Percentiles rank a stretch among this genome's conserved stretches.
Evolutionary conservation across 2,888 invertebrate genomes (phyloP).

Genomic region (Linyphia triangularis): DNA sequence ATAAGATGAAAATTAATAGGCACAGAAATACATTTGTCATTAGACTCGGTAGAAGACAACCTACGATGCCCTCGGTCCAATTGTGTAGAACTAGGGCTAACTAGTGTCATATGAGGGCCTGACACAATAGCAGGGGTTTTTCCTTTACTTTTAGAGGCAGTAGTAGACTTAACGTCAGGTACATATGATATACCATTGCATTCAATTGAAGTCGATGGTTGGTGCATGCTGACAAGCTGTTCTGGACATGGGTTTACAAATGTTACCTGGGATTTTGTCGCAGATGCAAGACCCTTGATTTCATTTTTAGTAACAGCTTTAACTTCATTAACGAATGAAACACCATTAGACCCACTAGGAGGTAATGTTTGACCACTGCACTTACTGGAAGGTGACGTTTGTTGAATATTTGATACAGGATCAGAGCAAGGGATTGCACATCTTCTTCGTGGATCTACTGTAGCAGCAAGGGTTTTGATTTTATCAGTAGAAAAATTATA

Average conservation of each 20-base stretch:
- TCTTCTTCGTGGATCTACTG: not conserved
- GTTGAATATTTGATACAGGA: not conserved
- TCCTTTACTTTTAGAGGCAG: not conserved
- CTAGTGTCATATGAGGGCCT: too few species aligned
- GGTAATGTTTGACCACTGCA: not conserved
- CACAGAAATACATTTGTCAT: not conserved
- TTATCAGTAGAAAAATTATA: not conserved
- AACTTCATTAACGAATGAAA: not conserved
- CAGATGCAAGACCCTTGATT: too few species aligned
- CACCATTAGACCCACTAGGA: not conserved
- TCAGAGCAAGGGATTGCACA: not conserved
- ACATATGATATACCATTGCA: not conserved
- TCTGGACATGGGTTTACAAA: not conserved
- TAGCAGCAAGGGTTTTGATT: not conserved
- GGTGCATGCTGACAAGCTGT: not conserved
- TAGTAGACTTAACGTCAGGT: not conserved
- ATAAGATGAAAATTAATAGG: not conserved
- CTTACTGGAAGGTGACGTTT: not conserved
- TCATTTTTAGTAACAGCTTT: too few species aligned
- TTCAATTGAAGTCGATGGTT: not conserved
- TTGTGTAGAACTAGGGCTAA: not conserved
- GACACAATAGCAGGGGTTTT: not conserved
- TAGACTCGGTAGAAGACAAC: not conserved
- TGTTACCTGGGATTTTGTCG: not conserved
- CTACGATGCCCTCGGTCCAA: not conserved